Base-by-base conservation (phyloP, 2,797 vertebrate species). In the Melanotaenia boesemani region DNA sequence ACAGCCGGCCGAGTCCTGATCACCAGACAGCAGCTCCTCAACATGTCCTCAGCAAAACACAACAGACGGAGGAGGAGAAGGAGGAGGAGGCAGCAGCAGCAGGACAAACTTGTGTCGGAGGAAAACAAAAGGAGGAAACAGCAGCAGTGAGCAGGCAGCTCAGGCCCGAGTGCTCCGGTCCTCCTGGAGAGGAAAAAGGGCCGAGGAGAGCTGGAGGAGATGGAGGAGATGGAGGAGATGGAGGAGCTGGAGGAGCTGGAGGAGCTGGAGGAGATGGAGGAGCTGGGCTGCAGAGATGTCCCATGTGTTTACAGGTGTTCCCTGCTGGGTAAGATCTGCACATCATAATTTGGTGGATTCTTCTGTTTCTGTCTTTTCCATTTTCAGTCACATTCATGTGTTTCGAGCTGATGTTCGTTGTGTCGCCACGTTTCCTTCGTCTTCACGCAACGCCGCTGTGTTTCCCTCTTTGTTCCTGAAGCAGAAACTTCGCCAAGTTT, bases 221-320 rank as follows among this genome's bases (percentile, higher is more conserved):
- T 26, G 26, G 26, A 26, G 26, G 26, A 26, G 26, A 1, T 26
- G 26, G 26, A 26, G 26, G 2, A 26, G 26, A 1, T 26, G 26
- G 26, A 26, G 26, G 26, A 26, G 26, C 26, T 26, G 26, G 26
- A 26, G 26, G 26, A 26, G 26, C 26, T 26, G 26, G 26, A 28
- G 26, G 26, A 28, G 26, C 2, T 28, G 26, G 2, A 28, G 26
- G 26, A 28, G 26, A 2, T 28, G 26, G 28, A 30, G 58, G 73
- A 55, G 73, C 4, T 56, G 0, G 5, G 30, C 73, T 97, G 66
- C 92, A 89, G 63, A 94, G 86, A 58, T 98, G 98, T 81, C 97
- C 98, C 0, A 95, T 98, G 95, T 98, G 98, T 61, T 91, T 95
- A 75, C 67, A 85, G n/a, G 72, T 6, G 11, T 98, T 98, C 41